Conservation (phyloP, 2,797 vertebrate genomes). For the Enteromius afrohamiltoni region DNA sequence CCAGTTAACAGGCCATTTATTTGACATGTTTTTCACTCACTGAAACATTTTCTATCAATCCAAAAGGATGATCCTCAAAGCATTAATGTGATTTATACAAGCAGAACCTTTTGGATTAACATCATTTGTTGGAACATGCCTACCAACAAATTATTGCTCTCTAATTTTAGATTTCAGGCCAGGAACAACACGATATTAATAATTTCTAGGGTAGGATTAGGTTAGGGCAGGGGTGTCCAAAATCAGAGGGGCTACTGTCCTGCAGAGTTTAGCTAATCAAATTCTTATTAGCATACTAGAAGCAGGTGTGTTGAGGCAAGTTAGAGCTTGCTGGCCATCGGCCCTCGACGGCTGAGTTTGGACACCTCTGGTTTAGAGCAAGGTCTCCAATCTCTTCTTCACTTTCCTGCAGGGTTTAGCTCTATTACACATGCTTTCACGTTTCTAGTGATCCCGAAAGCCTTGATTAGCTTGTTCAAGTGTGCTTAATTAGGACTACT, state of each 20-base stretch:
- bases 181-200: not conserved
- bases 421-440: not conserved
- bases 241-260: not conserved
- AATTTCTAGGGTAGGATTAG: not conserved
- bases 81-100: slow-evolving; percentile 2
- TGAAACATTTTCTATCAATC: not conserved
- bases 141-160: not conserved
- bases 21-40: not conserved
- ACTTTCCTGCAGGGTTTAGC: not conserved
- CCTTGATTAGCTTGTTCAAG: not conserved
- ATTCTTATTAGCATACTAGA: not conserved
- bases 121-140: not conserved
- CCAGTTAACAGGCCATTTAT: not conserved
- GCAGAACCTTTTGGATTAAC: not conserved
- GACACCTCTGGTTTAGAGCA: not conserved
- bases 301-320: not conserved
- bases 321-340: not conserved
- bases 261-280: not conserved
- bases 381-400: not conserved
- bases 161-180: not conserved
- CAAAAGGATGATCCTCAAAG: not conserved
- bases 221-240: not conserved
- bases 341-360: not conserved
- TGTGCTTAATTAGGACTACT: not conserved
- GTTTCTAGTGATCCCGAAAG: not conserved